Evolutionary conservation across 1,140 invertebrate genomes (phyloP), one percentile per base, ranked within the genome.

Genomic region (Contarinia nasturtii): DNA sequence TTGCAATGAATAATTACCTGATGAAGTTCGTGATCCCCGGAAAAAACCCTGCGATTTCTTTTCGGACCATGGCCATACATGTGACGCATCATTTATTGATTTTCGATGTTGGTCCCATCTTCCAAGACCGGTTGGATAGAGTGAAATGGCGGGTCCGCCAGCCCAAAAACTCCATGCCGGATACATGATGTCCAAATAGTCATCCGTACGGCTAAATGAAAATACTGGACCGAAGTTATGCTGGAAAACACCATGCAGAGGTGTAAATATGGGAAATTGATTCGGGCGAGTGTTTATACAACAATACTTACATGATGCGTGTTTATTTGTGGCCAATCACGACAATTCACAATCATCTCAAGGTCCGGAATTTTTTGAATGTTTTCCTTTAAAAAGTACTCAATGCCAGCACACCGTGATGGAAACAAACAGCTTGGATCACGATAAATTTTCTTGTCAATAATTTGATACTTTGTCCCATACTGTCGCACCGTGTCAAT

Each of bases 121-220:
- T 1, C 92, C 92, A 46, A 97, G 75, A 34, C 93, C 93, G 46
- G 75, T 82, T 0, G 93, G 92, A 69, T 95, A 93, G 7, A 94
- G 65, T 41, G 80, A 79, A 52, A 96, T 94, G 2, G 92, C 92
- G 38, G 93, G 93, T 2, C 93, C 93, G 41, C 93, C 92, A 68
- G 90, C 87, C 91, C 91, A 95, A 67, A 98, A 97, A 27, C 86
- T 81, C 93, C 93, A 97, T 0, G 92, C 85, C 43, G 93, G 93
- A 70, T 95, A 97, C 73, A 83, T 87, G 49, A 97, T 93, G 60
- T 98, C 93, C 61, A 75, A 74, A 65, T 91, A 87, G 15, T 88
- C 77, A 43, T 64, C 57, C 14, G 80, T 86, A 76, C 94, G 96
- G 64, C 91, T 96, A 57, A 97, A 96, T 8, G 91, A 96, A 61